These are phyloP conservation scores for Pandemis corylana DNA, from an alignment of 2,888 invertebrate genomes.

Conservation along the genomic window DNA sequence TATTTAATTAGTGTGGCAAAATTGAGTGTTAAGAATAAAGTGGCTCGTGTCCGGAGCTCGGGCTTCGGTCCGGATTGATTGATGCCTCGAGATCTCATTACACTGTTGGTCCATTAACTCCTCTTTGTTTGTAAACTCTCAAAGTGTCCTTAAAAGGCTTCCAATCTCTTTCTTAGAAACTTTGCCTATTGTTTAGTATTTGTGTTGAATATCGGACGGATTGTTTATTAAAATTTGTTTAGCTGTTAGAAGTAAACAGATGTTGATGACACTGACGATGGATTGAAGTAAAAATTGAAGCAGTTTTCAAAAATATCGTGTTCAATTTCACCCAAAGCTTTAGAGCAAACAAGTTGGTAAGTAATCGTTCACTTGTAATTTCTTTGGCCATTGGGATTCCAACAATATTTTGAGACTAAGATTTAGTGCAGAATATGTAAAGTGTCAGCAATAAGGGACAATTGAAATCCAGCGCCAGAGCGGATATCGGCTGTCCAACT, in stretches of 20 bases:
- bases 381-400: neutral
- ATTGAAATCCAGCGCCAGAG: conserved; percentile 10
- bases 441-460: conserved; percentile 32
- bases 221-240: conserved; percentile 34
- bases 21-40: conserved; percentile 48
- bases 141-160: conserved; percentile 36
- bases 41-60: conserved; percentile 52
- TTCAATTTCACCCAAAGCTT: neutral
- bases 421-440: conserved; percentile 16
- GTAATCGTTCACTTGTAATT: neutral
- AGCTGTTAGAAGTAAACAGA: neutral
- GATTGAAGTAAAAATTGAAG: neutral
- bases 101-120: conserved; percentile 54
- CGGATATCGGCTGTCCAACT: conserved; percentile 20
- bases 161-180: conserved; percentile 44
- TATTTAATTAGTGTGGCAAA: conserved; percentile 33
- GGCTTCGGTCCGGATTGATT: conserved; percentile 56
- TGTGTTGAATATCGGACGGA: conserved; percentile 1
- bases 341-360: too few relatives aligned
- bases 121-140: conserved; percentile 50
- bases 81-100: conserved; percentile 62
- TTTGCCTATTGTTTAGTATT: conserved; percentile 20
- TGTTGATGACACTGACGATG: neutral
- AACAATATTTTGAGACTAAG: neutral
- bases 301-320: neutral